Evolutionary conservation across 2,888 invertebrate genomes (phyloP), one percentile per base, ranked within the genome.

Genomic region (Drosophila paucipuncta): DNA sequence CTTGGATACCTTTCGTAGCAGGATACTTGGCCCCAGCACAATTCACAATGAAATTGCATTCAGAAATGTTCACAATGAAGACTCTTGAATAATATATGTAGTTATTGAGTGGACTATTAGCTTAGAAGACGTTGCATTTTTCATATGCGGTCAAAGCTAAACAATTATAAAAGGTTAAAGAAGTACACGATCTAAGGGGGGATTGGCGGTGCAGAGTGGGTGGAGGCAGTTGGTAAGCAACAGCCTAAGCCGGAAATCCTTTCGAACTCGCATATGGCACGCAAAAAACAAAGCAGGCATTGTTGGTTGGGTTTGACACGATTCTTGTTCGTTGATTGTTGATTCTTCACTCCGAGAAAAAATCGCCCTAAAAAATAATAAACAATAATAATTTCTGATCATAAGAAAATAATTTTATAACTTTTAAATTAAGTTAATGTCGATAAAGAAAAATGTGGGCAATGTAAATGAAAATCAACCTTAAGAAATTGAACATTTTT

Each of bases 241-340:
- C 82, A 82, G 80, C 78, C 79, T 84, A 80, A 82, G 79, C 87
- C 87, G 89, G 89, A 90, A 90, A 90, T 90, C 85, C 90, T 88
- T 90, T 81, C 77, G 76, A 82, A 81, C 83, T 83, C 83, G 83
- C 88, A 85, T 86, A 82, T 83, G 79, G 86, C 91, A 90, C 89
- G 91, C 85, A 86, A 89, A 80, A 85, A 83, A 37, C 76, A 73
- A 77, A 77, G 83, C 77, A 75, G 77, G 76, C 73, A 61, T 39
- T 64, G 60, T 71, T 69, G 74, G 52, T 41, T 62, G 64, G 65
- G 68, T 30, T 71, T 41, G 39, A 31, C 39, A 50, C 57, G 37
- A 54, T 39, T 47, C 54, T 62, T 62, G 63, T 62, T 69, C 53
- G 59, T 62, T 60, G 53, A 33, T 65, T 54, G 68, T 69, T 73